phyloP scores from a whole-genome alignment of 2,797 vertebrate genomes.

The Hippocampus kuda region DNA sequence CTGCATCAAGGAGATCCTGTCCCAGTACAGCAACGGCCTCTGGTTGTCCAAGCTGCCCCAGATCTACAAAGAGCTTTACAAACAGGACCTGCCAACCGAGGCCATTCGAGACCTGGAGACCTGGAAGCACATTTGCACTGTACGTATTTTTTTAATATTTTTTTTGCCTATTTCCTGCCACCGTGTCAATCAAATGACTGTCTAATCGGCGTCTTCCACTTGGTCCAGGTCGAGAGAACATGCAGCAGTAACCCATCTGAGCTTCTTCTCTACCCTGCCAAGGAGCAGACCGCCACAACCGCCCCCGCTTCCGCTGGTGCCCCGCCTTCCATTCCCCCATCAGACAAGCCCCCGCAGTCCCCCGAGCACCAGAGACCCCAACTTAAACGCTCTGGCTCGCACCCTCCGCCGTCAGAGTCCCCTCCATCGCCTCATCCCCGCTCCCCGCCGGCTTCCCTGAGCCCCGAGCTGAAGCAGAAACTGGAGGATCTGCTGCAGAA shows the following conservation, averaged over 20 bases:
- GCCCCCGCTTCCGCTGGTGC: constrained; percentile 1
- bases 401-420: constrained; percentile 32
- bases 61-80: constrained; percentile 83
- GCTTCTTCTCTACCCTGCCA: constrained; percentile 79
- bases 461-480: constrained; percentile 72
- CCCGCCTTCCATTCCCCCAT: constrained; percentile 18
- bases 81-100: constrained; percentile 79
- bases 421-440: constrained; percentile 42
- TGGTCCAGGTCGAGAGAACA: constrained; percentile 64
- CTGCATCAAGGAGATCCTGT: constrained; percentile 79
- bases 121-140: constrained; percentile 89
- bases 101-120: constrained; percentile 78
- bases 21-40: constrained; percentile 83
- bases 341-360: constrained; percentile 26
- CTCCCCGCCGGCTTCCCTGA: constrained; percentile 48
- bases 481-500: constrained; percentile 79
- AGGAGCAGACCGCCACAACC: constrained; percentile 36
- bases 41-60: constrained; percentile 87
- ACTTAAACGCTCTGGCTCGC: constrained; percentile 26
- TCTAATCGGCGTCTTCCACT: not conserved
- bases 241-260: constrained; percentile 71
- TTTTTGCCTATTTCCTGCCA: not conserved
- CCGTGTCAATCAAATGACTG: no score
- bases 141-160: no score
- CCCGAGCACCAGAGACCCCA: constrained; percentile 35